Evolutionary conservation across 2,113 vertebrate genomes (phyloP), one percentile per base, ranked within the genome.

Genomic region (Takifugu flavidus): DNA sequence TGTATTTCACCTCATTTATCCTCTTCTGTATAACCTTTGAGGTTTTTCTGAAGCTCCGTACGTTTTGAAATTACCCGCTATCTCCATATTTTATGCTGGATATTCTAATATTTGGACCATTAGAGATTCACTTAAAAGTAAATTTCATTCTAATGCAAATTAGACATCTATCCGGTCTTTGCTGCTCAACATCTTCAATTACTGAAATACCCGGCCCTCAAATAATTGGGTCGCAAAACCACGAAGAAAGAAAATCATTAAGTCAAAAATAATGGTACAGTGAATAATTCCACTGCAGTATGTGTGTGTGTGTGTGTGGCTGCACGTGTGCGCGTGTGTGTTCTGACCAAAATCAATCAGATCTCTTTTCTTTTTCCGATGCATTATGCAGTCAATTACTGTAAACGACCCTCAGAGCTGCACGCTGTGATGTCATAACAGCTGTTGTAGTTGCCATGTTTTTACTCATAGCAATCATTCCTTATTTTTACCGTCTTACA

Each of bases 401-500:
- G 13, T 31, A 64, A 60, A 65, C 11, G 14, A 50, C 67, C 72
- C 13, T 34, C 53, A 59, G 65, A 74, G 68, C 65, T 59, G 25
- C 76, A 64, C 62, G 51, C 67, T 67, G 49, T 80, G 71, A 77
- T 61, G 80, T 75, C 43, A 54, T 67, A 47, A 72, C 59, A 67
- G 54, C 34, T 47, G 77, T 49, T 63, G 62, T 27, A 31, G 74
- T 86, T 88, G 73, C 82, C 72, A 86, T 86, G 79, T 80, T 85
- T 87, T 73, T 74, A 45, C 14, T 45, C 44, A 45, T 15, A 45
- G 44, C 44, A 13, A 45, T 15, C 44, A 45, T 14, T 39, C 34
- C 34, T 39, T 39, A 39, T 10, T 39, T 39, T 39, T 39, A 7
- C 34, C 11, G 34, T 39, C 7, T 10, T 39, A 39, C 34, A 10